Conservation (phyloP, 2,113 vertebrate species). For the Scortum barcoo region DNA sequence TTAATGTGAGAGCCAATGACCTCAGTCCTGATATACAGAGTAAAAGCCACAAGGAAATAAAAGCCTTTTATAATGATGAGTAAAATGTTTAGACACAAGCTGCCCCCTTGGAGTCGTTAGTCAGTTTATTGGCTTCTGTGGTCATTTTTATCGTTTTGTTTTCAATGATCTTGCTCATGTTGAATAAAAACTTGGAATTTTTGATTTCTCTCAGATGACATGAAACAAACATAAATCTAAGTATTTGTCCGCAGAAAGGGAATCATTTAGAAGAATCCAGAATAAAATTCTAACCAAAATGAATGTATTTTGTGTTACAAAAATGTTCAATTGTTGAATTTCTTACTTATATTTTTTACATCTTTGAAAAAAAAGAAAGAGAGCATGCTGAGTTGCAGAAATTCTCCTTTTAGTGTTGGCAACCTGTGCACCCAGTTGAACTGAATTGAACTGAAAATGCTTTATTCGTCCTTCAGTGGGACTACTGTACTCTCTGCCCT, state of each 20-base stretch:
- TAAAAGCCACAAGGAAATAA: slow-evolving; percentile 66
- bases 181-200: neutral
- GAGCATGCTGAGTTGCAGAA: neutral
- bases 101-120: slow-evolving; percentile 41
- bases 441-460: no score
- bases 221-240: neutral
- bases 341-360: neutral
- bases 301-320: neutral
- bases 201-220: neutral
- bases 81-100: slow-evolving; percentile 62
- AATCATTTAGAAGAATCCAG: neutral
- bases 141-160: slow-evolving; percentile 31
- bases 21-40: slow-evolving; percentile 71
- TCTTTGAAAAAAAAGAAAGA: neutral
- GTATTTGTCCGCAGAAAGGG: neutral
- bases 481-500: neutral
- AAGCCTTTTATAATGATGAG: slow-evolving; percentile 58
- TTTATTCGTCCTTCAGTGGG: no score
- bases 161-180: neutral
- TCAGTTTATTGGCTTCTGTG: slow-evolving; percentile 29
- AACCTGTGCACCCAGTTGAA: neutral
- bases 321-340: neutral
- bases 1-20: slow-evolving; percentile 74
- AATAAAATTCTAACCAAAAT: neutral
- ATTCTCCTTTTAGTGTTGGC: neutral